Evolutionary conservation across 2,797 vertebrate species (phyloP).

Genomic region (Lacerta viridis): DNA sequence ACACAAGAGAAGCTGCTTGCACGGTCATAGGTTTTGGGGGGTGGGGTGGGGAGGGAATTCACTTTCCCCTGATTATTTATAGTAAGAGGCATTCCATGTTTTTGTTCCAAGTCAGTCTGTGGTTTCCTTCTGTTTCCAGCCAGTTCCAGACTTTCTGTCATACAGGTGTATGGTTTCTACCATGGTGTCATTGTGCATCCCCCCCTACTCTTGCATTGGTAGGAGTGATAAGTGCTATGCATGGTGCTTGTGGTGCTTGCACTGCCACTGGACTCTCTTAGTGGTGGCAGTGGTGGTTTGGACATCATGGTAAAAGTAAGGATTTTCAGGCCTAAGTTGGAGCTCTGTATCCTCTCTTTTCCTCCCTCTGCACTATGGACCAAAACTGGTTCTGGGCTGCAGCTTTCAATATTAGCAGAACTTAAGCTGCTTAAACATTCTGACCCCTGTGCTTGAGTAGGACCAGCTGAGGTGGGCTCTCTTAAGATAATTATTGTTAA

Average conservation of each 20-base stretch:
- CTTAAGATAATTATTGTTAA: background rate
- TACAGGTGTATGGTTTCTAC: background rate
- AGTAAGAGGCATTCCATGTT: background rate
- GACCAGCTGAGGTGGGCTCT: background rate
- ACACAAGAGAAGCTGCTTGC: background rate
- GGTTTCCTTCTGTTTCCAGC: background rate
- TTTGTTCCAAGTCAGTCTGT: background rate
- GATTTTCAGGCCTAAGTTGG: background rate
- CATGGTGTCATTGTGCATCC: background rate
- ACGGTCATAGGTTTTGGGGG: background rate
- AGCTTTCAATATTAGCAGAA: background rate
- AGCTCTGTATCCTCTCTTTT: background rate
- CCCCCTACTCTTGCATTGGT: background rate
- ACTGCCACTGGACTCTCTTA: background rate
- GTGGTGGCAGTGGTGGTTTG: too few species aligned
- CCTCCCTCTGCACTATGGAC: background rate
- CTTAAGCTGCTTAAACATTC: background rate
- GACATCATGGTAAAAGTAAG: background rate
- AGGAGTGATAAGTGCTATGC: too few species aligned
- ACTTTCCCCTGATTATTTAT: background rate
- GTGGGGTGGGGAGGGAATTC: background rate
- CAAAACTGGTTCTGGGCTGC: background rate
- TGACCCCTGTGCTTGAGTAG: background rate
- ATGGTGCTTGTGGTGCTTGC: background rate
- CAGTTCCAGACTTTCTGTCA: background rate